Conservation (phyloP, 2,113 vertebrate species). For the Ahaetulla prasina region DNA sequence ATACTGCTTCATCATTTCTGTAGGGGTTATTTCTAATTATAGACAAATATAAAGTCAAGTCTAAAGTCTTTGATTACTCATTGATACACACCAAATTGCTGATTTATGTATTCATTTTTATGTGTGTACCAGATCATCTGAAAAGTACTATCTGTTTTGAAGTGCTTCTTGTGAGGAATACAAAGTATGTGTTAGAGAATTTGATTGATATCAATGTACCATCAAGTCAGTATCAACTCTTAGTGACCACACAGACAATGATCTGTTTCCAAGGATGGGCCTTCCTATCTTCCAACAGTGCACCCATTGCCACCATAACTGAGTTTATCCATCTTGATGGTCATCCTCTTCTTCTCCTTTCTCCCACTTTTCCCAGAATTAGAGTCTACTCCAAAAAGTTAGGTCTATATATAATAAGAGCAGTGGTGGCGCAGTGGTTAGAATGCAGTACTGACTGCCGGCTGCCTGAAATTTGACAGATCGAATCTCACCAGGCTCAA, state of each 20-base stretch:
- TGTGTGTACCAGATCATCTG: background rate
- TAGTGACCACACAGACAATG: background rate
- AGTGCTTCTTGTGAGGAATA: background rate
- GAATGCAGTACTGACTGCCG: no score
- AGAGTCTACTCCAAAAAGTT: background rate
- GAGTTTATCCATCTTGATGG: background rate
- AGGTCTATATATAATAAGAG: background rate
- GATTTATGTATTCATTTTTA: background rate
- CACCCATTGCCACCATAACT: background rate
- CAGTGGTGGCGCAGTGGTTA: no score
- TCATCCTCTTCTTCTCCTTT: background rate
- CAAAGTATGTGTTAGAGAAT: background rate
- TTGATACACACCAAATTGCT: background rate
- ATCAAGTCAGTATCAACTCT: background rate
- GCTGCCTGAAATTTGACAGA: no score
- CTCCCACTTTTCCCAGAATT: background rate
- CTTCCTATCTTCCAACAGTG: background rate
- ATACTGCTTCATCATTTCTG: background rate
- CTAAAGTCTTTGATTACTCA: background rate
- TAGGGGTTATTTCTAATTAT: background rate
- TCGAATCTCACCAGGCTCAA: no score
- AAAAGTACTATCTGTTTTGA: background rate
- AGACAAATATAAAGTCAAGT: background rate
- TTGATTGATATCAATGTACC: background rate
- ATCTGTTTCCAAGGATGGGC: background rate